These are phyloP conservation scores for Eurypyga helias DNA, from an alignment of 2,113 vertebrate genomes.

Conservation along the genomic window DNA sequence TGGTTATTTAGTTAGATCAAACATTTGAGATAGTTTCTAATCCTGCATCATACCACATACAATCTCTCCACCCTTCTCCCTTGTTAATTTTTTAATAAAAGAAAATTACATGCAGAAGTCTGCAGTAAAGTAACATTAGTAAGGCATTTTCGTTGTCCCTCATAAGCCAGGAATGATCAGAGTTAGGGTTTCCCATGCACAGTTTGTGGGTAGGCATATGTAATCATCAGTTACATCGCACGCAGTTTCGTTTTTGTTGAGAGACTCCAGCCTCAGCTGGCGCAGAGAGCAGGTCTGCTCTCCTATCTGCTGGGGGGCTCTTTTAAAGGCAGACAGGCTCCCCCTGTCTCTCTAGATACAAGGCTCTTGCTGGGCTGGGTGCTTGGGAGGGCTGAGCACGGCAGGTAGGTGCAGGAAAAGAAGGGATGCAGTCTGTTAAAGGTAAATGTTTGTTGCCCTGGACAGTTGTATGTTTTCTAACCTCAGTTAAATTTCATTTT, in stretches of 20 bases:
- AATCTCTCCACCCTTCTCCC: fast-evolving
- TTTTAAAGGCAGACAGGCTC: too few relatives aligned
- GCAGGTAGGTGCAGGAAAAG: neutral
- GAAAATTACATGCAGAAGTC: neutral
- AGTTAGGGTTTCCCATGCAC: neutral
- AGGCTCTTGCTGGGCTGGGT: neutral
- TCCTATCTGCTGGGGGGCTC: too few relatives aligned
- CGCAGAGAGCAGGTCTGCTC: neutral
- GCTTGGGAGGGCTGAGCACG: neutral
- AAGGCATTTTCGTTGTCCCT: neutral
- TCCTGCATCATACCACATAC: fast-evolving
- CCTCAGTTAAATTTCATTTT: neutral
- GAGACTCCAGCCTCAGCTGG: neutral
- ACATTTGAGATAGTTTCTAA: neutral
- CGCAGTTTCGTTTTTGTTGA: neutral
- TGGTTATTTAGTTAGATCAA: neutral
- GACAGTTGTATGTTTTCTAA: neutral
- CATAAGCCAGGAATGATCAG: neutral
- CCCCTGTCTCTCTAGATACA: too few relatives aligned
- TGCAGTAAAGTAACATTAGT: neutral
- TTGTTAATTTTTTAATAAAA: neutral
- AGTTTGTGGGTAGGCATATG: neutral
- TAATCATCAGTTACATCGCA: fast-evolving
- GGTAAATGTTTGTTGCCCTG: neutral
- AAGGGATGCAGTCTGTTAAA: too few relatives aligned